These are phyloP conservation scores for Cheirogaleus medius DNA, from an alignment of 2,113 vertebrate species.

Conservation along the genomic window DNA sequence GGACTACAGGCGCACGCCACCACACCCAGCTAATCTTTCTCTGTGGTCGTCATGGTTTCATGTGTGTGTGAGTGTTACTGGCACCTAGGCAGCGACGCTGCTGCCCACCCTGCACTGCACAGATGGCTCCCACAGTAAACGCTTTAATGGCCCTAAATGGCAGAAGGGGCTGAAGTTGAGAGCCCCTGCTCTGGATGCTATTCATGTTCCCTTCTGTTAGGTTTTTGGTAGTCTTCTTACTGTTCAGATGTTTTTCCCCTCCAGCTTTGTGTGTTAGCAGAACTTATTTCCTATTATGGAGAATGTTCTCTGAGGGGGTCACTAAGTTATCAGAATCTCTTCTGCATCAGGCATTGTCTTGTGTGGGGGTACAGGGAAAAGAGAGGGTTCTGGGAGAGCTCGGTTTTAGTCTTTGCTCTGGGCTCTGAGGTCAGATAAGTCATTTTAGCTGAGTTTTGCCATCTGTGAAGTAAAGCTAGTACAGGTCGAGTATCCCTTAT, in stretches of 20 bases:
- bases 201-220: not conserved
- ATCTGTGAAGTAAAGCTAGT: not conserved
- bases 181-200: not conserved
- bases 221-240: not conserved
- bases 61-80: no score
- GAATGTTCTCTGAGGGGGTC: not conserved
- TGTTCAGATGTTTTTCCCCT: not conserved
- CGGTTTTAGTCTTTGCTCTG: not conserved
- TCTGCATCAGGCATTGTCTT: not conserved
- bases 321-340: not conserved
- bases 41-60: not conserved
- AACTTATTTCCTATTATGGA: not conserved
- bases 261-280: not conserved
- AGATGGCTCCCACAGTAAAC: not conserved
- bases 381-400: not conserved
- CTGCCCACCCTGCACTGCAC: accelerated
- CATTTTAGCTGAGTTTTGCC: not conserved
- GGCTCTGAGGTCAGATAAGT: not conserved
- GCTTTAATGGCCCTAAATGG: not conserved
- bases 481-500: not conserved
- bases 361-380: not conserved
- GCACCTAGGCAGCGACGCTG: not conserved
- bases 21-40: no score
- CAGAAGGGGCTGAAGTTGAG: not conserved
- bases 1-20: no score